Evolutionary conservation across 2,888 invertebrate genomes (phyloP).

Genomic region (Antheraea assamensis): DNA sequence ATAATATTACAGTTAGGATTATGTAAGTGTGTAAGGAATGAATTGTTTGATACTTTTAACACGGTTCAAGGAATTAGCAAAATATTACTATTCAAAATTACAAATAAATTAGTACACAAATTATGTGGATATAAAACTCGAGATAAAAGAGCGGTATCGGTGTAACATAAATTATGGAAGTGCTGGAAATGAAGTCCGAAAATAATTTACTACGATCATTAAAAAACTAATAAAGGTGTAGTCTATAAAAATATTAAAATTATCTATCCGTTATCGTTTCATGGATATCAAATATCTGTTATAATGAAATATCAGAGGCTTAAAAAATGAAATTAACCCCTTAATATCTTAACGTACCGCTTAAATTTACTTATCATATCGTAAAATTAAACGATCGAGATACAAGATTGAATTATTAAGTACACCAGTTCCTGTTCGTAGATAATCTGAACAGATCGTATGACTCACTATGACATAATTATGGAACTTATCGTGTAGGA

Average conservation of each 20-base stretch:
- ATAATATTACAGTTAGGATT: no score
- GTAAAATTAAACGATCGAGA: conserved; percentile 44
- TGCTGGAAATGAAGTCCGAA: not conserved
- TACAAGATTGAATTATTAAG: conserved; percentile 24
- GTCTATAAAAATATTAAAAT: not conserved
- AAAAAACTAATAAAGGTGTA: not conserved
- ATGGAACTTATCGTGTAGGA: not conserved
- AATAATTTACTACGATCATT: not conserved
- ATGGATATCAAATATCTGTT: conserved; percentile 13
- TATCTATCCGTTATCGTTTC: not conserved
- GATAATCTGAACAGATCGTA: conserved; percentile 10
- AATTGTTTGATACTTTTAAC: no score
- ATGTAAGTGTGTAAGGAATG: no score
- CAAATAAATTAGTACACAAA: not conserved
- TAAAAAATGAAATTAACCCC: not conserved
- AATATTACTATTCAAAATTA: not conserved
- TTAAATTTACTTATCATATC: conserved; percentile 41
- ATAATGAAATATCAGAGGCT: conserved; percentile 12
- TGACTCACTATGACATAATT: conserved; percentile 12
- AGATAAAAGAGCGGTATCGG: not conserved
- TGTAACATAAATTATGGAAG: not conserved
- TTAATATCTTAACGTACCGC: conserved; percentile 32
- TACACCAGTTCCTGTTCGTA: not conserved
- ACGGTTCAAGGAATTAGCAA: no score
- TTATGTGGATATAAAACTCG: not conserved